phyloP scores from a whole-genome alignment of 2,888 invertebrate genomes.

The Drosophila ustulata region DNA sequence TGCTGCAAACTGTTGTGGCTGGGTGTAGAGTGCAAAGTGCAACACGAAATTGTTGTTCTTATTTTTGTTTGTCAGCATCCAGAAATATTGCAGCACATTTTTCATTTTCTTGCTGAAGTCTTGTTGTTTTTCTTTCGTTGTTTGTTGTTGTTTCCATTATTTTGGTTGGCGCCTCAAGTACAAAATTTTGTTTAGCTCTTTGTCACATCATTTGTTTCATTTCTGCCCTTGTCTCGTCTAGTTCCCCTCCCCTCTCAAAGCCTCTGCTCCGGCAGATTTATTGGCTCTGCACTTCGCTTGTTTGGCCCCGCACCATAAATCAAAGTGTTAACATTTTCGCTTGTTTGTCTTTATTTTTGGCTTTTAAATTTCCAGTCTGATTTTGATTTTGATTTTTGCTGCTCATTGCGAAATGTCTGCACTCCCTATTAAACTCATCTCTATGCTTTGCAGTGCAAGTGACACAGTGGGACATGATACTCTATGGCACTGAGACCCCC shows the following conservation, averaged over 20 bases:
- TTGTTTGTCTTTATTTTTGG: constrained; percentile 41
- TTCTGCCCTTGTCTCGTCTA: constrained; percentile 8
- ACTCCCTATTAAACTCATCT: constrained; percentile 30
- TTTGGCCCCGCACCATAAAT: constrained; percentile 55
- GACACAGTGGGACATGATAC: constrained; percentile 92
- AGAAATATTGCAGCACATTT: constrained; percentile 52
- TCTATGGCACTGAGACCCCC: constrained; percentile 91
- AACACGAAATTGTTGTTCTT: constrained; percentile 30
- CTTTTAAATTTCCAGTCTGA: constrained; percentile 25
- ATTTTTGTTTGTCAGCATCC: constrained; percentile 37
- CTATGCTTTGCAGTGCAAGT: constrained; percentile 86
- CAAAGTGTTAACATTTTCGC: constrained; percentile 44
- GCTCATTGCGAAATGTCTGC: constrained; percentile 2
- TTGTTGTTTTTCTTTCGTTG: constrained; percentile 22
- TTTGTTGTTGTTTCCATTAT: constrained; percentile 27
- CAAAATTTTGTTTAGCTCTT: constrained; percentile 39
- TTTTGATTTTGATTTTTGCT: constrained; percentile 16
- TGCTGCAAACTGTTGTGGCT: constrained; percentile 11
- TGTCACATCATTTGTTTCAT: constrained; percentile 60
- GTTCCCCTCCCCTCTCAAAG: not conserved
- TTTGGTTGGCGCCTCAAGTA: constrained; percentile 27
- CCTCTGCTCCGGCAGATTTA: constrained; percentile 59
- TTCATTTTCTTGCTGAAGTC: constrained; percentile 47
- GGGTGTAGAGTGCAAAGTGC: constrained; percentile 26
- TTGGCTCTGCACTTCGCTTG: constrained; percentile 47